phyloP scores from a whole-genome alignment of 2,888 invertebrate species.

The Rhamnusium bicolor region DNA sequence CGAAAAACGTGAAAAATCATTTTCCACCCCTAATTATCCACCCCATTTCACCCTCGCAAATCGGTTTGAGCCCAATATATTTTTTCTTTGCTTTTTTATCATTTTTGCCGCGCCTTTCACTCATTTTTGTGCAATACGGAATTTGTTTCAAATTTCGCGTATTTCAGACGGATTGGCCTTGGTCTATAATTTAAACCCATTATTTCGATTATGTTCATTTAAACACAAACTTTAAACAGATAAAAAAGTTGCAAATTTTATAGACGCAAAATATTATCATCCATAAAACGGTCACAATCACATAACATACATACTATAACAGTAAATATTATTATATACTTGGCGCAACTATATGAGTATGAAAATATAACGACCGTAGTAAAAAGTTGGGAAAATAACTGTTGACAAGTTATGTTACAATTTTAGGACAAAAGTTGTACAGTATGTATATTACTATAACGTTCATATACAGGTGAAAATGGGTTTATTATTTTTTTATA shows the following conservation, averaged over 20 bases:
- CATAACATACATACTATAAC: constrained; percentile 24
- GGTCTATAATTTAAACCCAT: no score
- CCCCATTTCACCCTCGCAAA: no score
- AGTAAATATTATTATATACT: constrained; percentile 32
- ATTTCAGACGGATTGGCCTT: no score
- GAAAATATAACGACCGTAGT: constrained; percentile 26
- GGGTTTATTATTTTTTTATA: not conserved
- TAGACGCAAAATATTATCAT: not conserved
- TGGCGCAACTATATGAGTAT: constrained; percentile 16
- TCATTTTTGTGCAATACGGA: no score
- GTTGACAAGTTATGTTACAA: constrained; percentile 14
- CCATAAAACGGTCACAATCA: constrained; percentile 22
- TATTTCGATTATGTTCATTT: not conserved
- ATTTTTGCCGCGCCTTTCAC: no score
- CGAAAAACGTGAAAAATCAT: no score
- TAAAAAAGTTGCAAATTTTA: constrained; percentile 26
- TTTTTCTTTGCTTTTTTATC: no score
- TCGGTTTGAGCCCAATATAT: no score
- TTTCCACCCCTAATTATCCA: no score
- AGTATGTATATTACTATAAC: not conserved
- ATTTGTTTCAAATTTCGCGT: no score
- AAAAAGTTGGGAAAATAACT: constrained; percentile 24
- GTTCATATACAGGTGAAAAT: not conserved
- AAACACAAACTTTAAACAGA: not conserved
- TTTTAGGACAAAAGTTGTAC: constrained; percentile 8